Percentiles rank a stretch among this genome's conserved stretches.
phyloP scores from a whole-genome alignment of 2,888 invertebrate species.

The Drosophila quinaria region DNA sequence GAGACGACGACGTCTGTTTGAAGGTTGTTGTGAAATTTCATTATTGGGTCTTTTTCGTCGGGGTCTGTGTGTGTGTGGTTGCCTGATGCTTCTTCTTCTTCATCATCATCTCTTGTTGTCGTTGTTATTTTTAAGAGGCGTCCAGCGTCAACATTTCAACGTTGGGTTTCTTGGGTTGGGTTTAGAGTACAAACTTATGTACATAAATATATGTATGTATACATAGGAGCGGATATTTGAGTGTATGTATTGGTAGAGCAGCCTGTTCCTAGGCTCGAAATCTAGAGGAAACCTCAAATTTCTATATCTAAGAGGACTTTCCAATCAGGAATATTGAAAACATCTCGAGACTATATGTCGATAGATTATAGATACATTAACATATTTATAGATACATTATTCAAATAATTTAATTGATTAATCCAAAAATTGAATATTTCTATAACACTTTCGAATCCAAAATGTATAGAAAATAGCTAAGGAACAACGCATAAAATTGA shows the following conservation, averaged over 20 bases:
- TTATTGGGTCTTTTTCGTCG: conserved; percentile 74
- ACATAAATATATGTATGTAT: conserved; percentile 3
- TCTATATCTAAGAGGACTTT: background rate
- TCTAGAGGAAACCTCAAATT: background rate
- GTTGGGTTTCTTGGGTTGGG: conserved; percentile 70
- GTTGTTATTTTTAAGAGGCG: conserved; percentile 77
- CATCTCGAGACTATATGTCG: background rate
- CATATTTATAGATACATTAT: too few species aligned
- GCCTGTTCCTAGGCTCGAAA: background rate
- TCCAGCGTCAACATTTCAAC: conserved; percentile 75
- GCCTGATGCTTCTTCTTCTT: conserved; percentile 50
- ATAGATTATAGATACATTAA: too few species aligned
- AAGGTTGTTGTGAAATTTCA: conserved; percentile 82
- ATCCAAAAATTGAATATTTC: too few species aligned
- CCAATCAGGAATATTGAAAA: background rate
- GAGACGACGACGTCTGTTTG: conserved; percentile 62
- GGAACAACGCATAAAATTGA: too few species aligned
- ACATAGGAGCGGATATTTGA: conserved; percentile 16
- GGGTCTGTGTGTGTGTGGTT: conserved; percentile 46
- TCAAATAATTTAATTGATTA: too few species aligned
- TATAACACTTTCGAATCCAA: too few species aligned
- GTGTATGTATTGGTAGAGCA: background rate
- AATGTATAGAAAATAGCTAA: too few species aligned
- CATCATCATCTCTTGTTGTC: conserved; percentile 31
- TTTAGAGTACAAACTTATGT: conserved; percentile 40